Percentiles rank a stretch among this genome's conserved stretches.
These are phyloP conservation scores for Odontocolon sp. DNA, from an alignment of 2,888 invertebrate species.

Conservation along the genomic window DNA sequence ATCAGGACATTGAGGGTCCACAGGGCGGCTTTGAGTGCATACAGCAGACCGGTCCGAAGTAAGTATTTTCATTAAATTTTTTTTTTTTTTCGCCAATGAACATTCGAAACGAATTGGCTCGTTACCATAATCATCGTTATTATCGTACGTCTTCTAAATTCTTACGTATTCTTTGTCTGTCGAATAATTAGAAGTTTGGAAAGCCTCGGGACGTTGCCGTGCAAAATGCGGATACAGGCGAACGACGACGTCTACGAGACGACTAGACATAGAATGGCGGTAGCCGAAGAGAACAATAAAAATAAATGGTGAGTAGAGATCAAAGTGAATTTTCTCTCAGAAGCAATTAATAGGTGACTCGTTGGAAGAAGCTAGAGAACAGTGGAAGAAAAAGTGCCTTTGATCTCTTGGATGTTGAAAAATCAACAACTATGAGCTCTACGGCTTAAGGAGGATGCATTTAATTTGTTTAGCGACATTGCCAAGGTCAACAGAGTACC, in stretches of 20 bases:
- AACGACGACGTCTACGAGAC: constrained; percentile 98
- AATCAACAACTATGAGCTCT: too few relatives aligned
- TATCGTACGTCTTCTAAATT: too few relatives aligned
- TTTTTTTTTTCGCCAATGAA: not conserved
- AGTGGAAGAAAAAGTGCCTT: too few relatives aligned
- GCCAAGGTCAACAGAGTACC: too few relatives aligned
- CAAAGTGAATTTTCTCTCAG: too few relatives aligned
- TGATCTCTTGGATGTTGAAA: too few relatives aligned
- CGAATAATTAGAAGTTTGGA: constrained; percentile 84
- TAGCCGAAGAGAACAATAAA: constrained; percentile 95
- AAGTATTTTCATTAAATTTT: constrained; percentile 58
- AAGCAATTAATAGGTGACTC: too few relatives aligned
- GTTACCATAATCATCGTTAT: too few relatives aligned
- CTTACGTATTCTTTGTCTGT: not conserved
- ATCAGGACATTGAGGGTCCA: constrained; percentile 90
- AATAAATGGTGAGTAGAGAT: constrained; percentile 89
- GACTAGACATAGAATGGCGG: constrained; percentile 95
- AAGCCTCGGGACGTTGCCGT: constrained; percentile 92
- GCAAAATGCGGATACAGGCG: constrained; percentile 95
- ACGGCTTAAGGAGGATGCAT: too few relatives aligned
- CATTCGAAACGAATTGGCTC: too few relatives aligned
- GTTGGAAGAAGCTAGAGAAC: too few relatives aligned
- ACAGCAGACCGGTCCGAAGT: constrained; percentile 85
- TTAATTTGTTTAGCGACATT: too few relatives aligned
- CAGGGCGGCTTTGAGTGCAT: constrained; percentile 97